Percentiles rank a stretch among this genome's conserved stretches.
Evolutionary conservation across 2,797 vertebrate species (phyloP).

Genomic region (Lophius americanus): DNA sequence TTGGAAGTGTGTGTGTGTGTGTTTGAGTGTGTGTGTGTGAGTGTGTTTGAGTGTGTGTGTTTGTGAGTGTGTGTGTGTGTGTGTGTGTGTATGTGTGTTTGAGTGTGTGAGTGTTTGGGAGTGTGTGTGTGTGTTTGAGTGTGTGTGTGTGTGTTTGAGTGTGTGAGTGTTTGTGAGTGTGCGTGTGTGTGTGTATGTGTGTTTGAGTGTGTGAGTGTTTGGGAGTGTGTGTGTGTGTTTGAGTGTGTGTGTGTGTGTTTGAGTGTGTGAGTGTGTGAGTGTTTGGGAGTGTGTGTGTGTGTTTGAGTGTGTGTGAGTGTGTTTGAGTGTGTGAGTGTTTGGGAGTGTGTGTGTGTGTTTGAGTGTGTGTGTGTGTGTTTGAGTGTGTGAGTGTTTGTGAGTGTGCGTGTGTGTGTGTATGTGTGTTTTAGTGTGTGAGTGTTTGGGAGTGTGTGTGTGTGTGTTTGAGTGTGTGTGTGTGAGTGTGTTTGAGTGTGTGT

Average conservation of each 20-base stretch:
- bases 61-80: neutral
- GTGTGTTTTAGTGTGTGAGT: neutral
- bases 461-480: no score
- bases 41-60: constrained; percentile 1
- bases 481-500: neutral
- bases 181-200: neutral
- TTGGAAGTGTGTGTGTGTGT: no score
- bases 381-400: no score
- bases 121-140: constrained; percentile 10
- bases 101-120: constrained; percentile 5
- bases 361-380: neutral
- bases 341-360: neutral
- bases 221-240: no score
- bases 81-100: neutral
- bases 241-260: neutral
- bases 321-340: neutral
- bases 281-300: constrained; percentile 13
- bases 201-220: neutral
- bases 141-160: constrained; percentile 2
- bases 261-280: no score
- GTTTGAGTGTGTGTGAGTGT: no score
- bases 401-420: neutral
- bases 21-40: constrained; percentile 4
- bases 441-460: neutral
- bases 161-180: neutral